Conservation (phyloP, 2,888 invertebrate genomes). For the Elmis aenea region DNA sequence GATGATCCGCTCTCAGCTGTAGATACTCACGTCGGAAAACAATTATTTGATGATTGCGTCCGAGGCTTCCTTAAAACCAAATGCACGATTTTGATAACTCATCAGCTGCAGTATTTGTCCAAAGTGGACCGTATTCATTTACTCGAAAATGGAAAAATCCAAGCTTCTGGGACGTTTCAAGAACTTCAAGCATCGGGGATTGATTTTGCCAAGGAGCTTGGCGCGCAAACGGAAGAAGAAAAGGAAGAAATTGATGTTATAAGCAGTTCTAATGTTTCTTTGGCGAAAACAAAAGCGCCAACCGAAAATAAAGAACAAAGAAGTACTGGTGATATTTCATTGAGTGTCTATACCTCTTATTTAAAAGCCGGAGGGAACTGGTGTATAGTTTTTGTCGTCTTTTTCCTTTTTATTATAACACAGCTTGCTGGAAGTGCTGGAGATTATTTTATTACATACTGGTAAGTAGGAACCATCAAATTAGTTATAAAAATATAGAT, state of each 20-base stretch:
- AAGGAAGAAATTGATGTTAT: slow-evolving; percentile 38
- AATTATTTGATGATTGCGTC: slow-evolving; percentile 76
- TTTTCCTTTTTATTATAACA: slow-evolving; percentile 59
- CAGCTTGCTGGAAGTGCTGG: slow-evolving; percentile 68
- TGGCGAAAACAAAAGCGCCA: slow-evolving; percentile 31
- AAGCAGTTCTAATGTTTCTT: not conserved
- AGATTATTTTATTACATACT: slow-evolving; percentile 75
- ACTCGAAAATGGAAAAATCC: slow-evolving; percentile 51
- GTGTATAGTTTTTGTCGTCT: slow-evolving; percentile 54
- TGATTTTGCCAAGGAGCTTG: slow-evolving; percentile 58
- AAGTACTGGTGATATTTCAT: slow-evolving; percentile 52
- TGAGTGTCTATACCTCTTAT: slow-evolving; percentile 61
- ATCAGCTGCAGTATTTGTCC: slow-evolving; percentile 60
- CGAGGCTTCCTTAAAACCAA: slow-evolving; percentile 56
- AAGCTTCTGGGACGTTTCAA: slow-evolving; percentile 60
- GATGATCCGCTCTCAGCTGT: slow-evolving; percentile 88
- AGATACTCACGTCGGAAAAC: slow-evolving; percentile 79
- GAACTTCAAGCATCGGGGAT: slow-evolving; percentile 63
- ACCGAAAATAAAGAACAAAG: slow-evolving; percentile 53
- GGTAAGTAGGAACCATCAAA: slow-evolving; percentile 55
- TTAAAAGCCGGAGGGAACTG: slow-evolving; percentile 67
- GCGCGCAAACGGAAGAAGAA: slow-evolving; percentile 36
- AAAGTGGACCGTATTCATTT: slow-evolving; percentile 52
- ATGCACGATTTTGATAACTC: slow-evolving; percentile 68
- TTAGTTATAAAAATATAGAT: too few relatives aligned